Evolutionary conservation across 2,113 vertebrate species (phyloP), one percentile per base, ranked within the genome.

Genomic region (Ellobius talpinus): DNA sequence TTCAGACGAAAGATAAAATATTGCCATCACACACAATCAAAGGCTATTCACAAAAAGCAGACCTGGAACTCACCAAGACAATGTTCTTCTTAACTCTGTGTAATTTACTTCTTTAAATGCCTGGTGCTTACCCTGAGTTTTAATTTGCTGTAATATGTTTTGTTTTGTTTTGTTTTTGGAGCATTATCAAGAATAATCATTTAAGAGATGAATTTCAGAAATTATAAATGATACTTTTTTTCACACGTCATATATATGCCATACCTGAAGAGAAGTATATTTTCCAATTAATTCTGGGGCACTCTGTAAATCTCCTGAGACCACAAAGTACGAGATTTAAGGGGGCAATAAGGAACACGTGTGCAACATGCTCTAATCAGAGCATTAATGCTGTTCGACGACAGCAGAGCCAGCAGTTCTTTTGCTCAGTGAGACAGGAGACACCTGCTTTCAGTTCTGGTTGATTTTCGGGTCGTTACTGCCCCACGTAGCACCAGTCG

Each of bases 401-500:
- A 98, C 98, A 96, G 97, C 97, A 98, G 98, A 98, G 94, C 70
- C 98, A 97, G 96, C 98, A 98, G 98, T 98, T 98, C 98, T 97
- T 98, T 98, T 98, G 98, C 98, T 99, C 98, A 94, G 97, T 96
- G 97, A 98, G 98, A 98, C 97, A 95, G 87, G 92, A 98, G 98
- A 98, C 98, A 98, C 98, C 98, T 98, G 98, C 98, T 98, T 99
- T 98, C 98, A 98, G 98, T 98, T 97, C 97, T 97, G 98, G 98
- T 98, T 99, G 98, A 99, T 99, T 99, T 99, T 98, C 97, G 98
- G 98, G 98, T 98, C 99, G 99, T 99, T 99, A 99, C 98, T 95
- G 98, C 98, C 98, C 98, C 93, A 93, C 58, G 98, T 98, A 98
- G 96, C 97, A 97, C 98, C 98, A 98, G 98, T 98, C 98, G 99